Conservation (phyloP, 2,113 vertebrate species). For the Elgaria multicarinata region DNA sequence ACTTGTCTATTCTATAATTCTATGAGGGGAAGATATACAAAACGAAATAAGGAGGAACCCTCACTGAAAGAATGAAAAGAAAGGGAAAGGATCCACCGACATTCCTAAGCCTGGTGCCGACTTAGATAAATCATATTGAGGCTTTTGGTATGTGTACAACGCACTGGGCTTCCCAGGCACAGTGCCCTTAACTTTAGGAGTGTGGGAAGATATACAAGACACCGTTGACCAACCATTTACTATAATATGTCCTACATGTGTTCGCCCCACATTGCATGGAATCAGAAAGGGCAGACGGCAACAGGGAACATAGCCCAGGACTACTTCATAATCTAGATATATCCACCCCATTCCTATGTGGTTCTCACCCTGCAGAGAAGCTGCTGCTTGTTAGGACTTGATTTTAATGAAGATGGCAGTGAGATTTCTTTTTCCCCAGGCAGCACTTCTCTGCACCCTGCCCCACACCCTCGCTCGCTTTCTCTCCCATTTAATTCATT, state of each 20-base stretch:
- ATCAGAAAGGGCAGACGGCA: conserved; percentile 3
- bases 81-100: too few species aligned
- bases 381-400: conserved; percentile 50
- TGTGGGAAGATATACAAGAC: not conserved
- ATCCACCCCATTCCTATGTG: conserved; percentile 20
- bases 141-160: too few species aligned
- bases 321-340: not conserved
- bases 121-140: too few species aligned
- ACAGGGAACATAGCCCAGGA: not conserved
- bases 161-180: too few species aligned
- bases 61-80: too few species aligned
- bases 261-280: not conserved
- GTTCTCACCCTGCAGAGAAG: not conserved
- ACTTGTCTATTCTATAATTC: too few species aligned
- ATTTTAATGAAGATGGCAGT: conserved; percentile 34
- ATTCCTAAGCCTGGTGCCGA: too few species aligned
- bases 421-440: conserved; percentile 24
- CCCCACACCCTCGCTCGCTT: not conserved
- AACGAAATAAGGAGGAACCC: too few species aligned
- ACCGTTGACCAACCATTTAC: not conserved
- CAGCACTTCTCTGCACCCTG: conserved; percentile 40
- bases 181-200: too few species aligned
- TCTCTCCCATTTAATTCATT: conserved; percentile 13
- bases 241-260: not conserved
- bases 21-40: too few species aligned